Conservation (phyloP, 2,113 vertebrate genomes). For the Setophaga coronata region DNA sequence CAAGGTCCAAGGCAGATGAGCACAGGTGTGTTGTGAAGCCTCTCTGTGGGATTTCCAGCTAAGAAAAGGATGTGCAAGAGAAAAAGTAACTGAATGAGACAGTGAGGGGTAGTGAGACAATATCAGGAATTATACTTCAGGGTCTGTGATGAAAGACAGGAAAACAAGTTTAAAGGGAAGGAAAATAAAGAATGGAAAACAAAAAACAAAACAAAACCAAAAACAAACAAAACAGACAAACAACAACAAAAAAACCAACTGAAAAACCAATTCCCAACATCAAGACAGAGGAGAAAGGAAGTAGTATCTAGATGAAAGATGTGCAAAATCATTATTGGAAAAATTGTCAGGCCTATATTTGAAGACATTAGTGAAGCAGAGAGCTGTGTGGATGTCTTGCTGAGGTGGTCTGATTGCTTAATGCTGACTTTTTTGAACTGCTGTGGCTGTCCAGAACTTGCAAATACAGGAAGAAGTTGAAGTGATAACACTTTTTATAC, state of each 20-base stretch:
- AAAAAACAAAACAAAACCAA: no score
- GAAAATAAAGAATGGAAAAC: not conserved
- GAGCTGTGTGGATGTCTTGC: not conserved
- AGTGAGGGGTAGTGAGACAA: not conserved
- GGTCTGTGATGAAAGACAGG: not conserved
- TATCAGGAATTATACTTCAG: not conserved
- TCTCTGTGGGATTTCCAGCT: not conserved
- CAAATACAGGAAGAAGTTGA: not conserved
- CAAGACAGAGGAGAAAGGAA: not conserved
- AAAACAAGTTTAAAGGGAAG: not conserved
- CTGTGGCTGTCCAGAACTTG: not conserved
- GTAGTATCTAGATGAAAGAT: not conserved
- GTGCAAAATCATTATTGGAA: not conserved
- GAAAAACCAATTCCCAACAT: not conserved
- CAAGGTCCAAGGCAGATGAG: not conserved
- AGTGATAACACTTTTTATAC: not conserved
- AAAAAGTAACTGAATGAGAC: not conserved
- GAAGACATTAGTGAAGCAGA: not conserved
- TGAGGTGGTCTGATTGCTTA: not conserved
- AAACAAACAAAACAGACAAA: no score
- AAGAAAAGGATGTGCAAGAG: not conserved
- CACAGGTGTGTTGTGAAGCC: not conserved
- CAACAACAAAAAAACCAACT: no score
- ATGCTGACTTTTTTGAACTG: not conserved
- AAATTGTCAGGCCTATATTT: not conserved